A percentile compares a stretch with the other conserved stretches of the same genome.
These are phyloP conservation scores for Tragelaphus imberbis DNA, from an alignment of 2,113 vertebrate genomes.

Conservation along the genomic window DNA sequence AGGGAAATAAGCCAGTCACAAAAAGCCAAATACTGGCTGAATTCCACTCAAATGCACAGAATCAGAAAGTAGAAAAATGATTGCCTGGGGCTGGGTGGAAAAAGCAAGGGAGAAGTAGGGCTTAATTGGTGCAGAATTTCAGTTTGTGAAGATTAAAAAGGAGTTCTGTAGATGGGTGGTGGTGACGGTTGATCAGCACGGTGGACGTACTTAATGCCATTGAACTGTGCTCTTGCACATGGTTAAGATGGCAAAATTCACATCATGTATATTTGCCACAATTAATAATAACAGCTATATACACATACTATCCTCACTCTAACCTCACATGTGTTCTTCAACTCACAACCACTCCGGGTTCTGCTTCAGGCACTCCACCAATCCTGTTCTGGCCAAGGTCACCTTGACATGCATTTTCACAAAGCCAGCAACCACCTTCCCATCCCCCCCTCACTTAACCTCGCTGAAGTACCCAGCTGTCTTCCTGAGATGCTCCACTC, in stretches of 20 bases:
- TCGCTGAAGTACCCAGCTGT: background rate
- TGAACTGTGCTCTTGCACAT: background rate
- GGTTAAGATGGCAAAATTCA: background rate
- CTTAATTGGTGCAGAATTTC: background rate
- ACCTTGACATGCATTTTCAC: constrained; percentile 13
- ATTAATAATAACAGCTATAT: background rate
- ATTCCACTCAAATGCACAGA: background rate
- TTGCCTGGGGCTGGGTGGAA: background rate
- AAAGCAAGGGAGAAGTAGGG: background rate
- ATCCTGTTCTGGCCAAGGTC: background rate
- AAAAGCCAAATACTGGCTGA: background rate
- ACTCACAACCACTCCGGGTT: background rate
- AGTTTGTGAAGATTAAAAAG: background rate
- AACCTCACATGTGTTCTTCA: background rate
- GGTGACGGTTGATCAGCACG: fast-evolving
- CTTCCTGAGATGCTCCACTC: background rate
- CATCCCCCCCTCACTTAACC: background rate
- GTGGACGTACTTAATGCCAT: fast-evolving
- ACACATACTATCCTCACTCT: background rate
- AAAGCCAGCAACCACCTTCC: background rate
- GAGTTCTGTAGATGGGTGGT: background rate
- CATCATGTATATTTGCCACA: background rate
- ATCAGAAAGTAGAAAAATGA: background rate
- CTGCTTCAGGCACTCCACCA: background rate
- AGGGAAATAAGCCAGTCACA: background rate